Base-by-base conservation (phyloP, 2,888 invertebrate genomes). In the Liodrosophila aerea region DNA sequence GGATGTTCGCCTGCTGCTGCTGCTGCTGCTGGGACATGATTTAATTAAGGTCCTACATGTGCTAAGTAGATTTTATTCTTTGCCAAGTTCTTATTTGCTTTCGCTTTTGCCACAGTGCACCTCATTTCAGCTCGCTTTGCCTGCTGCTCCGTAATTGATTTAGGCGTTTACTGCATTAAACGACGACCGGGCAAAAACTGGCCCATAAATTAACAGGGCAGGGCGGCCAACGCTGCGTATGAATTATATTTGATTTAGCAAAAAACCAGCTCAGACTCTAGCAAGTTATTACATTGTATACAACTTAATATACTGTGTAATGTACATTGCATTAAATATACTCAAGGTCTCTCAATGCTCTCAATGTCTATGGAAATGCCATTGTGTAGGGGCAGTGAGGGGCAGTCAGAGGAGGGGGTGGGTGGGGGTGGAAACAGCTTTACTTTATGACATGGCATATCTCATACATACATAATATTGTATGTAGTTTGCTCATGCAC, bases 21-120 rank as follows among this genome's bases (percentile, higher is more conserved):
- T 51, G 49, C 41, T 52, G 57, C 62, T 52, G 33, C 54, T 58
- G 45, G 8, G 59, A 64, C 81, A 85, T 80, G 81, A 85, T 80
- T 81, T 83, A 85, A 81, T 81, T 85, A 85, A 85, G 84, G 64
- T 71, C 57, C 73, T 71, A 85, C 76, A 81, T 80, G 85, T 73
- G 76, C 81, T 78, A 81, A 83, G 81, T 83, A 85, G 80, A 81
- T 78, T 84, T 81, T 63, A 84, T 78, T 76, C 65, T 56, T 62
- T 49, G 63, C 67, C 57, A 40, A 34, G 54, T 45, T 44, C 59
- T 41, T 44, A 34, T 39, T 43, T 37, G 29, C 33, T 53, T 40
- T 58, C 34, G 36, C 36, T 29, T 29, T 43, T 11, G 27, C 36
- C 47, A 29, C 47, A 27, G 11, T 43, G 34, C 51, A 50, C 50